These are phyloP conservation scores for Neosalanx taihuensis DNA, from an alignment of 2,797 vertebrate species.

Conservation along the genomic window DNA sequence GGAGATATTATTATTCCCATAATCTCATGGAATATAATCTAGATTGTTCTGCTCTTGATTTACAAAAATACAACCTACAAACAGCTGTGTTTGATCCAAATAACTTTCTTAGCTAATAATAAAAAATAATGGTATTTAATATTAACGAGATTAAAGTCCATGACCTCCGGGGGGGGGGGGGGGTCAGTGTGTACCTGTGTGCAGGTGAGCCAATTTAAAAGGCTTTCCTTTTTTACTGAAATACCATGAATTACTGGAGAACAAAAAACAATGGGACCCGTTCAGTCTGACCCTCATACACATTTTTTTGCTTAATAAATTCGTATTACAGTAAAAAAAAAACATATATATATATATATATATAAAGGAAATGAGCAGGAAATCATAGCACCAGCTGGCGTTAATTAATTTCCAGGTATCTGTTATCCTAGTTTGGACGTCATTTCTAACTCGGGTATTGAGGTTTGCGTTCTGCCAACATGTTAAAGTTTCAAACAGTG, in stretches of 20 bases:
- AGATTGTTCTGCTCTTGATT: constrained; percentile 31
- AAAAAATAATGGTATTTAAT: not conserved
- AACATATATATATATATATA: no score
- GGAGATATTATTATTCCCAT: constrained; percentile 36
- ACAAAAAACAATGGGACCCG: not conserved
- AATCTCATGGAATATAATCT: constrained; percentile 44
- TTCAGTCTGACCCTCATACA: not conserved
- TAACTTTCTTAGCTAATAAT: not conserved
- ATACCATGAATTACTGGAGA: constrained; percentile 1
- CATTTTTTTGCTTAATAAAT: no score
- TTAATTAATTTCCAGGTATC: no score
- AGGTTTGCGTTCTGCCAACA: no score
- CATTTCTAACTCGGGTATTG: no score
- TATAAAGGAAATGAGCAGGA: not conserved
- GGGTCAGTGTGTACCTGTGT: not conserved
- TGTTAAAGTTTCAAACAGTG: no score
- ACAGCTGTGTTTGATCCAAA: not conserved
- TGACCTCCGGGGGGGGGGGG: not conserved
- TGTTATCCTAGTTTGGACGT: no score
- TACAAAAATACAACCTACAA: no score
- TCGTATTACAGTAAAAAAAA: not conserved
- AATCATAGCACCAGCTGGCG: no score
- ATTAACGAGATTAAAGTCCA: not conserved
- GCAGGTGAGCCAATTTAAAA: not conserved
- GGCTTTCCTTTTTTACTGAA: constrained; percentile 3